Conservation (phyloP, 2,113 vertebrate genomes). For the Nesoenas mayeri region DNA sequence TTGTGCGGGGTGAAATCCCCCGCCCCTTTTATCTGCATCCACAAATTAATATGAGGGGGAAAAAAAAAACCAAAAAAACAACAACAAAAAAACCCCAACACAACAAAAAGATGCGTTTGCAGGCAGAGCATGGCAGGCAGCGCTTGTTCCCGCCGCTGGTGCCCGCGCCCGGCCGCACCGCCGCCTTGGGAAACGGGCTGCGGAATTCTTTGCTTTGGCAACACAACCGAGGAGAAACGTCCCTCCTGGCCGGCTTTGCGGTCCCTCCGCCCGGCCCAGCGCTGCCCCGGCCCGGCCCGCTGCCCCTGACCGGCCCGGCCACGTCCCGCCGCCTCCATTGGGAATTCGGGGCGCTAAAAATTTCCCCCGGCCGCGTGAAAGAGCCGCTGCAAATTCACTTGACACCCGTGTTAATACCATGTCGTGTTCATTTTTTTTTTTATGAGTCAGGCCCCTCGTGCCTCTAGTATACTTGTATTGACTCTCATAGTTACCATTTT, state of each 20-base stretch:
- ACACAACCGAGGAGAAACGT: constrained; percentile 22
- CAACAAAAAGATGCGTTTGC: neutral
- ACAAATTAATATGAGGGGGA: constrained; percentile 32
- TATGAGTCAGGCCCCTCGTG: constrained; percentile 90
- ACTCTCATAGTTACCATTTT: constrained; percentile 86
- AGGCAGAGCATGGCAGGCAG: constrained; percentile 13
- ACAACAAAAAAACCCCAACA: neutral
- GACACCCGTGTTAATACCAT: constrained; percentile 80
- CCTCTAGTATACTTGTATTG: constrained; percentile 93
- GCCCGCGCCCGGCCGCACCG: neutral
- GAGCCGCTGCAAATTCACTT: constrained; percentile 66
- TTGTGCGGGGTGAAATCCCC: neutral
- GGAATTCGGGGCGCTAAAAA: constrained; percentile 18
- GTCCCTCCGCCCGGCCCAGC: neutral
- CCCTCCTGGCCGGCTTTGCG: neutral
- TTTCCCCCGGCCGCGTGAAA: constrained; percentile 56
- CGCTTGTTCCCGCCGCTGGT: too few species aligned
- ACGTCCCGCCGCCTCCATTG: neutral
- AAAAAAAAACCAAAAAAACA: too few species aligned
- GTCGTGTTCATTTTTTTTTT: constrained; percentile 71
- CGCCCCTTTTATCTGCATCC: constrained; percentile 5
- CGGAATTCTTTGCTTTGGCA: constrained; percentile 14
- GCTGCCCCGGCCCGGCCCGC: neutral
- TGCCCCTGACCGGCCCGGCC: neutral
- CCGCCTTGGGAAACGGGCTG: constrained; percentile 12